Evolutionary conservation across 53 echinoderm and acorn worm species (phyloP).

Genomic region (Stichopus horrens): DNA sequence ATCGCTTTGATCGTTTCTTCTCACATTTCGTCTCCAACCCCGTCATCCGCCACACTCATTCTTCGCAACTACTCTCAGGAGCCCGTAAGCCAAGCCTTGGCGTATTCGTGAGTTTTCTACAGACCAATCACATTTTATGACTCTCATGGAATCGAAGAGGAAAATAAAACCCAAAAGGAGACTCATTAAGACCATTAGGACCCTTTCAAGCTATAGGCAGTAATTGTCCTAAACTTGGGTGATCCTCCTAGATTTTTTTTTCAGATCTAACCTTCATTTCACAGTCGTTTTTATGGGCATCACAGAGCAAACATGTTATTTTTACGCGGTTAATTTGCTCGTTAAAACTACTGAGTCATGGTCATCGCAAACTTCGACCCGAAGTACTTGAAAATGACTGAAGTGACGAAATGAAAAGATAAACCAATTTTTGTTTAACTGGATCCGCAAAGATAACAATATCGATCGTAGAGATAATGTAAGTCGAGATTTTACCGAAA

Average conservation of each 20-base stretch:
- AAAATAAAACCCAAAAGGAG: too few species aligned
- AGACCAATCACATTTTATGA: too few species aligned
- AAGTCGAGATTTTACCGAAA: neutral
- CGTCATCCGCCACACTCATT: too few species aligned
- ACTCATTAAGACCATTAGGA: too few species aligned
- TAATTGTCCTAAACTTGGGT: neutral
- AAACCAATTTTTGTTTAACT: neutral
- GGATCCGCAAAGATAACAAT: too few species aligned
- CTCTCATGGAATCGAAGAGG: too few species aligned
- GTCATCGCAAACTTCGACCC: neutral
- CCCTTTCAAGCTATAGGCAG: too few species aligned
- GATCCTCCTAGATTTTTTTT: neutral
- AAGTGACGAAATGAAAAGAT: constrained; percentile 1
- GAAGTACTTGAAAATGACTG: constrained; percentile 1
- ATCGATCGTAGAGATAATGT: neutral
- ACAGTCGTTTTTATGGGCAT: constrained; percentile 4
- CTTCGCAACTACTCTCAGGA: too few species aligned
- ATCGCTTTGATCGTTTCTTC: too few species aligned
- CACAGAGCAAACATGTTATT: constrained; percentile 33
- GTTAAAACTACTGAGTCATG: constrained; percentile 16
- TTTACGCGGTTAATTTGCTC: constrained; percentile 38
- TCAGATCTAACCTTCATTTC: neutral
- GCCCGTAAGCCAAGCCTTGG: too few species aligned
- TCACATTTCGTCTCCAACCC: too few species aligned
- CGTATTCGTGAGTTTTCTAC: too few species aligned